Percentiles rank a stretch among this genome's conserved stretches.
Evolutionary conservation across 2,888 invertebrate genomes (phyloP).

Genomic region (Stramonita haemastoma): DNA sequence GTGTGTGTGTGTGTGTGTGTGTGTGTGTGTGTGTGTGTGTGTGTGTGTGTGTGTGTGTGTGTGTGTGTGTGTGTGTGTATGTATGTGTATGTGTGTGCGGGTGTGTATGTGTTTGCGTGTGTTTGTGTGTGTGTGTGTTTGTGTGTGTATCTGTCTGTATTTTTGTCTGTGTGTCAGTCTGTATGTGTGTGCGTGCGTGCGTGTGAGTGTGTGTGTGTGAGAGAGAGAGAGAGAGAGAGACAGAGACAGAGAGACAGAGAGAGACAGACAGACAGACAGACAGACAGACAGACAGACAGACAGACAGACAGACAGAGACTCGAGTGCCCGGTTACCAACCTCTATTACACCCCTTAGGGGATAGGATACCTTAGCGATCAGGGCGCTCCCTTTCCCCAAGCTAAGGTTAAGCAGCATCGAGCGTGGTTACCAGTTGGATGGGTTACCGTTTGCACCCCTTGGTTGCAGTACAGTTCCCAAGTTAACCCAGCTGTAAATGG

Average conservation of each 20-base stretch:
- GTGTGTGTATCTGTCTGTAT: too few relatives aligned
- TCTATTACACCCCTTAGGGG: too few relatives aligned
- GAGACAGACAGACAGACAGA: background rate
- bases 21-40: conserved; percentile 6
- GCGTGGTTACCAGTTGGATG: too few relatives aligned
- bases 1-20: conserved; percentile 13
- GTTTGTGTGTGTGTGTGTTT: background rate
- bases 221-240: too few relatives aligned
- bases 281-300: background rate
- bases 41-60: conserved; percentile 27
- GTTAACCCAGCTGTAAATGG: too few relatives aligned
- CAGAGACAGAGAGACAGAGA: too few relatives aligned
- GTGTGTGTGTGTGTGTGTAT: background rate
- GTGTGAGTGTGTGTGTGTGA: background rate
- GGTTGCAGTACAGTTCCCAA: too few relatives aligned
- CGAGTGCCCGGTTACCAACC: too few relatives aligned
- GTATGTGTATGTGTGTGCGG: background rate
- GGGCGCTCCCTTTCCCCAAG: too few relatives aligned
- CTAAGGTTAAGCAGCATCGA: too few relatives aligned
- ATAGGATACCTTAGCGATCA: too few relatives aligned
- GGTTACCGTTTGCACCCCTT: too few relatives aligned
- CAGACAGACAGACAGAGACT: background rate
- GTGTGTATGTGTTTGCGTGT: background rate
- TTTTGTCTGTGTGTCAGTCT: conserved; percentile 17
- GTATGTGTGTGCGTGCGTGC: background rate